Evolutionary conservation across 2,888 invertebrate species (phyloP), one percentile per base, ranked within the genome.

Genomic region (Lithophane semibrunnea): DNA sequence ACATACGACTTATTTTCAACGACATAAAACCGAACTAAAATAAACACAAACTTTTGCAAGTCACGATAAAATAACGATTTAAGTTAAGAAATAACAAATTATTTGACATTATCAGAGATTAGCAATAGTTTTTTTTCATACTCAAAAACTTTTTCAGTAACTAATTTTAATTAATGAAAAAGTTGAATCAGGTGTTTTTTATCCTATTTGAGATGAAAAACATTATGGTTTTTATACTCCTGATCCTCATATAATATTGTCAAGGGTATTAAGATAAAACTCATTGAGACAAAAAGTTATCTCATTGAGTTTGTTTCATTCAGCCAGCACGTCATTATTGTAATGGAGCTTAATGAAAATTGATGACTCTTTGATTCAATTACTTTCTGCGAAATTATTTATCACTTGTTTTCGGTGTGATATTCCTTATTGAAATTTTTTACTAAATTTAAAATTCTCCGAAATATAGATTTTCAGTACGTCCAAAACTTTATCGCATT

Each of bases 271-370:
- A 63, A 58, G 49, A 58, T 63, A 72, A 29, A 82, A 70, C 21
- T 66, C 54, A 60, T 76, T 76, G 60, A 66, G 61, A 80, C 70
- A 70, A 76, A 77, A 79, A 67, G 58, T 66, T 81, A 77, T 72
- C 12, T 42, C 54, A 84, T 73, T 83, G 71, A 58, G 61, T 69
- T 74, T 52, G 67, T 71, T 66, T 68, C 61, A 73, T 72, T 81
- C 44, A 60, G 67, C 49, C 24, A 29, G 37, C 52, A 65, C 67
- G 71, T 77, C 73, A 81, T 81, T 83, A 85, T 77, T 77, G 65
- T 83, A 83, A 83, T 84, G 85, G 77, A 74, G 18, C 68, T 13
- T 85, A 85, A 85, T 85, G 83, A 69, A 81, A 85, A 83, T 85
- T 83, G 73, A 83, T 83, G 73, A 72, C 65, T 47, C 68, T 77